Conservation (phyloP, 2,797 vertebrate genomes). For the Sciurus vulgaris region DNA sequence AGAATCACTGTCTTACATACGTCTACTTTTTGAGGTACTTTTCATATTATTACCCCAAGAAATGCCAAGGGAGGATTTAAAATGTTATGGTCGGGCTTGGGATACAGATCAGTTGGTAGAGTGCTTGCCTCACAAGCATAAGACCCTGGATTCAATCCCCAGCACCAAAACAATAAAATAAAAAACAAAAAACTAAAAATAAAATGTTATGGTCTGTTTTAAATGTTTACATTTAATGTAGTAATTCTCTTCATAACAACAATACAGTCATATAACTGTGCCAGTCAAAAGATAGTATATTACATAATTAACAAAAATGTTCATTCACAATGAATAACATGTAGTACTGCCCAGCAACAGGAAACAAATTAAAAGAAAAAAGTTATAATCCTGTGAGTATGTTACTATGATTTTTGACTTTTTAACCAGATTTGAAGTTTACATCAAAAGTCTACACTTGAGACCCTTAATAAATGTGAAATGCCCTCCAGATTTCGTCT, state of each 20-base stretch:
- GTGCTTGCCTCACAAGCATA: too few species aligned
- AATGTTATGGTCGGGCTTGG: neutral
- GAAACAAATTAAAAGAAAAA: constrained; percentile 40
- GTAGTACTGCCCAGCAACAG: neutral
- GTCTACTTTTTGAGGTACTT: neutral
- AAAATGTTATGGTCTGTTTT: neutral
- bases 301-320: constrained; percentile 12
- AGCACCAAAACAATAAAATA: too few species aligned
- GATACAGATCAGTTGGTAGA: too few species aligned
- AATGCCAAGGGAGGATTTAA: neutral
- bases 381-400: neutral
- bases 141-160: too few species aligned
- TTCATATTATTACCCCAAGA: neutral
- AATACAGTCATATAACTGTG: neutral
- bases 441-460: neutral
- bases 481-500: neutral
- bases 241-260: constrained; percentile 21
- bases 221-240: constrained; percentile 11
- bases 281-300: constrained; percentile 13
- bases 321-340: neutral
- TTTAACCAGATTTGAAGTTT: constrained; percentile 22
- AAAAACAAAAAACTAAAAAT: too few species aligned
- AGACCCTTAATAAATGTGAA: neutral
- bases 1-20: neutral
- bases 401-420: neutral